Evolutionary conservation across 2,888 invertebrate species (phyloP).

Genomic region (Lycophotia porphyrea): DNA sequence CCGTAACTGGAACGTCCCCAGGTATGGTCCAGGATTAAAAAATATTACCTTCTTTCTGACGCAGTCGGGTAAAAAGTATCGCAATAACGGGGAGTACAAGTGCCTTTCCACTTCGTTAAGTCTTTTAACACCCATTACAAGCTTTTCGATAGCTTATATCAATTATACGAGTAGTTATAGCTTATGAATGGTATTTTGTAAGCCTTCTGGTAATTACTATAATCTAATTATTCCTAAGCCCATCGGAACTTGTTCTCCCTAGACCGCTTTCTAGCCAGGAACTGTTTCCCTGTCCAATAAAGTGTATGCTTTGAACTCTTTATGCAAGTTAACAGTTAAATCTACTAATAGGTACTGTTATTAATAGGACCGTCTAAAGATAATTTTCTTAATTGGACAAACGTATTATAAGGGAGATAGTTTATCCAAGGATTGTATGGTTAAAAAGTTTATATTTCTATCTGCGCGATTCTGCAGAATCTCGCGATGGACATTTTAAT

Average conservation of each 20-base stretch:
- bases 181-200: neutral
- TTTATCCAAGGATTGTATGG: conserved; percentile 12
- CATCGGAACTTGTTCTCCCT: conserved; percentile 17
- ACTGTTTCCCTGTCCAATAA: conserved; percentile 39
- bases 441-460: neutral
- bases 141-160: neutral
- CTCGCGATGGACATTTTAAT: neutral
- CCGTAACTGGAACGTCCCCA: neutral
- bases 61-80: too few species aligned
- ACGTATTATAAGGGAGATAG: conserved; percentile 11
- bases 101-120: neutral
- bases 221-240: conserved; percentile 22
- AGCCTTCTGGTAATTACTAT: neutral
- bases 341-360: conserved; percentile 25
- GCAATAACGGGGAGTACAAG: neutral
- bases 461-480: neutral
- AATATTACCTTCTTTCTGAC: too few species aligned
- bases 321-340: conserved; percentile 31
- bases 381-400: conserved; percentile 48
- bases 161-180: too few species aligned
- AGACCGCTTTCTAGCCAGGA: conserved; percentile 21
- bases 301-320: conserved; percentile 42
- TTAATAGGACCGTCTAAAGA: conserved; percentile 28
- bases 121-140: neutral
- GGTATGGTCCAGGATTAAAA: neutral